A percentile compares a stretch with the other conserved stretches of the same genome.
Evolutionary conservation across 2,888 invertebrate genomes (phyloP).

Genomic region (Melanostoma mellinum): DNA sequence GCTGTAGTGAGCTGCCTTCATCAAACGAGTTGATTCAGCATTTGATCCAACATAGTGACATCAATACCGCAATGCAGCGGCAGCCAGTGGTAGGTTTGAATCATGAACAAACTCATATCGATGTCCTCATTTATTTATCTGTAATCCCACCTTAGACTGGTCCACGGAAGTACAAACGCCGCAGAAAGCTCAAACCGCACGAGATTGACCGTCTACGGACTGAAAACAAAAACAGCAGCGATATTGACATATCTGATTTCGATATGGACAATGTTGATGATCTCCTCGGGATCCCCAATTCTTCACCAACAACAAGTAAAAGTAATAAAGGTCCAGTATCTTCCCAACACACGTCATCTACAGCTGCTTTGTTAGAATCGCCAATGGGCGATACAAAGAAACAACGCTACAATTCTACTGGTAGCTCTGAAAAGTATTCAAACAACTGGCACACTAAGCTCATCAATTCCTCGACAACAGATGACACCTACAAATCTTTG

Average conservation of each 20-base stretch:
- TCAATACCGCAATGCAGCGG: slow-evolving; percentile 91
- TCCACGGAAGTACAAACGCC: slow-evolving; percentile 90
- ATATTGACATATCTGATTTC: slow-evolving; percentile 80
- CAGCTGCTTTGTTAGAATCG: slow-evolving; percentile 65
- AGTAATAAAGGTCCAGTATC: slow-evolving; percentile 67
- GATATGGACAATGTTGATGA: slow-evolving; percentile 81
- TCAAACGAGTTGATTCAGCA: slow-evolving; percentile 91
- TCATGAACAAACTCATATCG: background rate
- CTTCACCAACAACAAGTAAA: slow-evolving; percentile 51
- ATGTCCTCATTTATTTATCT: background rate
- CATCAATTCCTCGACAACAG: slow-evolving; percentile 76
- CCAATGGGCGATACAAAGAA: slow-evolving; percentile 40
- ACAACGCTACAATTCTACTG: slow-evolving; percentile 75
- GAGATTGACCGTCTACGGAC: slow-evolving; percentile 82
- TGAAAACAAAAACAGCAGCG: slow-evolving; percentile 76
- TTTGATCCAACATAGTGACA: slow-evolving; percentile 92
- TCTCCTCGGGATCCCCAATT: slow-evolving; percentile 77
- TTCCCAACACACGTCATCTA: slow-evolving; percentile 70
- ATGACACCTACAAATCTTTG: slow-evolving; percentile 82
- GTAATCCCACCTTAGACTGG: slow-evolving; percentile 83
- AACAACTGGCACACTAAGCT: slow-evolving; percentile 79
- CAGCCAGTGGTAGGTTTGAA: slow-evolving; percentile 85
- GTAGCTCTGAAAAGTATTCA: slow-evolving; percentile 59
- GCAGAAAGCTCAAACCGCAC: slow-evolving; percentile 88
- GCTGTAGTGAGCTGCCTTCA: slow-evolving; percentile 87